Base-by-base conservation (phyloP, 1,140 invertebrate species). In the Pissodes strobi region DNA sequence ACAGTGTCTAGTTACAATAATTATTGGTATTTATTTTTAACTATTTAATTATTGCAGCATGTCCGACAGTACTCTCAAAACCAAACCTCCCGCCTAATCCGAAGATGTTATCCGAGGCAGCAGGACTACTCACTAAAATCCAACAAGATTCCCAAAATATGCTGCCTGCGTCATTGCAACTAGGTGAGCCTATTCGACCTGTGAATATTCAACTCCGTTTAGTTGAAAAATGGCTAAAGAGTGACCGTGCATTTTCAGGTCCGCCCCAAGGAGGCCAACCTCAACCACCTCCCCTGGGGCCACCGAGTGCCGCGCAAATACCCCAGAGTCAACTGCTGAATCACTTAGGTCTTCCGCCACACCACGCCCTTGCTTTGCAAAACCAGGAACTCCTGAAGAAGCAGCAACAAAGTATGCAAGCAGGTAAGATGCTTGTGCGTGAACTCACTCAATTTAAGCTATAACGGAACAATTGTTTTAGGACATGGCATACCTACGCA, bases 121-220 rank as follows among this genome's bases (percentile, higher is more conserved):
- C 86, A 27, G 88, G 88, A 27, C 75, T 90, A 18, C 83, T 90
- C 46, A 88, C 85, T 70, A 89, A 89, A 61, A 88, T 89, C 72
- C 87, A 89, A 71, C 87, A 89, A 71, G 87, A 88, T 39, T 80
- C 85, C 6, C 79, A 85, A 48, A 82, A 80, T 48, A 73, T 79
- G 55, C 41, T 80, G 53, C 72, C 84, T 70, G 74, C 77, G 61
- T 72, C 81, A 48, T 60, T 79, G 3, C 85, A 85, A 69, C 78
- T 86, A 15, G 81, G 60, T 61, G 22, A 49, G 45, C 3, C 6
- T 53, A n/a, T n/a, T n/a, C n/a, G n/a, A 5, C 12, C 27, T 34
- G 27, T 12, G 27, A 34, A 34, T 6, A 5, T 12, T 12, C 5
- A 6, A 6, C n/a, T n/a, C n/a, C n/a, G n/a, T n/a, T n/a, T n/a